Evolutionary conservation across 2,797 vertebrate genomes (phyloP), one percentile per base, ranked within the genome.

Genomic region (Protosalanx chinensis): DNA sequence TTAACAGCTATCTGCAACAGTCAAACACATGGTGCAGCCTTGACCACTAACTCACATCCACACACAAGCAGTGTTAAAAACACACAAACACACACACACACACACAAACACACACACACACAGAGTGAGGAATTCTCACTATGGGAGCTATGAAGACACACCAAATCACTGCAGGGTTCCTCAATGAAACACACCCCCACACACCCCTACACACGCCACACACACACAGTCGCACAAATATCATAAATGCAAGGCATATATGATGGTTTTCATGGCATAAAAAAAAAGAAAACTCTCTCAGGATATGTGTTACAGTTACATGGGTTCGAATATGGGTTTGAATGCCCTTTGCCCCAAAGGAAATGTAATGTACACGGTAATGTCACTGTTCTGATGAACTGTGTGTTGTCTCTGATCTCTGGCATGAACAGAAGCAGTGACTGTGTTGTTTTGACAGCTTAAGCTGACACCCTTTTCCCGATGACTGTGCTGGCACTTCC

Each of bases 81-180:
- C 51, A 53, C 16, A n/a, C 15, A 53, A 16, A 53, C 51, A 53
- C 16, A n/a, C 51, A 18, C 51, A 53, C 15, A 53, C 51, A 18
- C 51, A 53, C 15, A 53, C 51, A 18, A 16, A 53, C 15, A 53
- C 41, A 46, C 41, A 46, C 41, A 46, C 51, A 18, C 51, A 53
- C 15, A 53, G 13, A n/a, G 51, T 35, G 33, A 78, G 77, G 67
- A 81, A 74, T 78, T 72, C 72, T 76, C 71, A 76, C 73, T 74
- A 77, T 78, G 79, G 80, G 79, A 86, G 81, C 70, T 71, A 65
- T 71, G 68, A 62, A 64, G 79, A 59, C 73, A 61, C 68, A 64
- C 49, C 56, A 59, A 68, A 57, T 72, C 70, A 51, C 41, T 0
- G 32, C 10, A 18, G 51, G 51, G 5, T 53, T 15, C 51, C 18